Evolutionary conservation across 2,113 vertebrate genomes (phyloP), one percentile per base, ranked within the genome.

Genomic region (Festucalex cinctus): DNA sequence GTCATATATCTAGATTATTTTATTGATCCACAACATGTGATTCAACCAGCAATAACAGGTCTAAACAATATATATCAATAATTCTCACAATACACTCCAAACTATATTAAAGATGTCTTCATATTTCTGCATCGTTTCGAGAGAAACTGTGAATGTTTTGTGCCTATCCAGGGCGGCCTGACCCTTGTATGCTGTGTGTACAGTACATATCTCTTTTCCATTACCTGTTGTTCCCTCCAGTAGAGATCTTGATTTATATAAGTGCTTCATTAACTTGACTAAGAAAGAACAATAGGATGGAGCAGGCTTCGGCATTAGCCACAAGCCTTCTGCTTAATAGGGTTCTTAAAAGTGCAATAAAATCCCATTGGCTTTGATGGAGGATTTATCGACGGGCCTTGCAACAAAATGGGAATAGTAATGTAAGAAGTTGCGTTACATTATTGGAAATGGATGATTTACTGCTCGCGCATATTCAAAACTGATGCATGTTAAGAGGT

Each of bases 301-400:
- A 57, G 68, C 24, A 68, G 77, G 60, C 10, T 4, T 46, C 63
- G 69, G 63, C 59, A 62, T 54, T 2, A 69, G 64, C 44, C 61
- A 41, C 56, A 24, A 57, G 16, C 46, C 63, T 44, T 2, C 68
- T 76, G 60, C 49, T 2, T 62, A 9, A 60, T 16, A 61, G 22
- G 74, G 75, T 79, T 82, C 69, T 81, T 73, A 69, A 85, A 83
- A 65, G 82, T 87, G 88, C 83, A 90, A 87, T 85, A 86, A 86
- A 66, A 74, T 78, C 5, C 44, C 41, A 41, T 65, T 66, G 48
- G 71, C 3, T 44, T 1, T 1, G 16, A 82, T 76, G 56, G 54
- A 77, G 69, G 20, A 49, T 60, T 65, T 43, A 66, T 71, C 7
- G 60, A 43, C 16, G 60, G 60, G 20, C 36, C 32, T 59, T 36